These are phyloP conservation scores for Pollimyrus isidori DNA, from an alignment of 2,113 vertebrate genomes.

Conservation along the genomic window DNA sequence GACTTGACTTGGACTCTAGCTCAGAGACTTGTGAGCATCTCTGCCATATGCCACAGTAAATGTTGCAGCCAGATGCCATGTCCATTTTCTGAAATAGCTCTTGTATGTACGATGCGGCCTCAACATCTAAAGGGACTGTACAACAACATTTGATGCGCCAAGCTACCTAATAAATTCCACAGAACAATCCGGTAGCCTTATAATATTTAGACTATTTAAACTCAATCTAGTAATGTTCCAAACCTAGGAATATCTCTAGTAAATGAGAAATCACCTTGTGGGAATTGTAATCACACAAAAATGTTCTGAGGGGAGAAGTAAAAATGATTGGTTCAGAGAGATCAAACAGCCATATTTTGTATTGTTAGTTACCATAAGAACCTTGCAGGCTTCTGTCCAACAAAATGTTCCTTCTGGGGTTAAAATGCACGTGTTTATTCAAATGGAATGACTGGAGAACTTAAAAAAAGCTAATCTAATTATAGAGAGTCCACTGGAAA, in stretches of 20 bases:
- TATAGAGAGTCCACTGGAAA: conserved; percentile 28
- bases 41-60: background rate
- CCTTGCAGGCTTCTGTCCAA: background rate
- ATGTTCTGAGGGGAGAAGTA: no score
- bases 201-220: no score
- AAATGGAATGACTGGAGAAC: background rate
- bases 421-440: background rate
- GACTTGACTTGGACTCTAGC: no score
- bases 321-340: no score
- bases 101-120: background rate
- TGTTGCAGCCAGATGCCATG: background rate
- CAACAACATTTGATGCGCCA: background rate
- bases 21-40: no score
- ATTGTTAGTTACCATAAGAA: background rate
- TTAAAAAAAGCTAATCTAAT: conserved; percentile 38
- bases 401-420: background rate
- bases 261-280: background rate
- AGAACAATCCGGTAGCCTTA: no score
- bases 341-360: background rate
- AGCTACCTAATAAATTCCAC: no score
- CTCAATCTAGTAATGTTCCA: no score
- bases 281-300: background rate
- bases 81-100: background rate
- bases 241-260: background rate
- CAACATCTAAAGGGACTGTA: background rate